phyloP scores from a whole-genome alignment of 2,888 invertebrate species.

The Germaria angustata region DNA sequence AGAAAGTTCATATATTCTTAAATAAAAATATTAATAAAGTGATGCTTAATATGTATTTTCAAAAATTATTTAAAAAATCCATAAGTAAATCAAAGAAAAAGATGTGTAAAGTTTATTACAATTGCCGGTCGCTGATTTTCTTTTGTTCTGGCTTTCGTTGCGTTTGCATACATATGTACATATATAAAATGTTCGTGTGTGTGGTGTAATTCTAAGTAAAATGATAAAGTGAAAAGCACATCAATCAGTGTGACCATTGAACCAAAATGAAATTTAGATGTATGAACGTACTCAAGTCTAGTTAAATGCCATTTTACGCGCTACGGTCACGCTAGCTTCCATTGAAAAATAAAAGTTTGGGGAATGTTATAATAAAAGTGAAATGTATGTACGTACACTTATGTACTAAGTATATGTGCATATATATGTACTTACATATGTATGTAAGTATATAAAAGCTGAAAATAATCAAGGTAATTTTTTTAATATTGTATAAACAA shows the following conservation, averaged over 20 bases:
- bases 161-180: neutral
- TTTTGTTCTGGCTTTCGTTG: neutral
- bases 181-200: neutral
- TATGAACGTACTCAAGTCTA: too few relatives aligned
- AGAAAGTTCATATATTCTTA: neutral
- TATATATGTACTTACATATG: too few relatives aligned
- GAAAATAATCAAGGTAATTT: too few relatives aligned
- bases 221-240: neutral
- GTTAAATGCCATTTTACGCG: too few relatives aligned
- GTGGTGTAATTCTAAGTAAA: neutral
- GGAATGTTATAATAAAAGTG: too few relatives aligned
- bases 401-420: too few relatives aligned
- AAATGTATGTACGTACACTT: too few relatives aligned
- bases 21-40: neutral
- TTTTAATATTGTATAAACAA: too few relatives aligned
- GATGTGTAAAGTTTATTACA: neutral
- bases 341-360: too few relatives aligned
- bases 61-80: neutral
- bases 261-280: too few relatives aligned
- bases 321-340: too few relatives aligned
- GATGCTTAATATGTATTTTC: neutral
- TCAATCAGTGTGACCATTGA: neutral
- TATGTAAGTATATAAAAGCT: too few relatives aligned
- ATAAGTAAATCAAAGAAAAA: neutral
- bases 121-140: neutral